Evolutionary conservation across 2,888 invertebrate species (phyloP), one percentile per base, ranked within the genome.

Genomic region (Esperia sulphurella): DNA sequence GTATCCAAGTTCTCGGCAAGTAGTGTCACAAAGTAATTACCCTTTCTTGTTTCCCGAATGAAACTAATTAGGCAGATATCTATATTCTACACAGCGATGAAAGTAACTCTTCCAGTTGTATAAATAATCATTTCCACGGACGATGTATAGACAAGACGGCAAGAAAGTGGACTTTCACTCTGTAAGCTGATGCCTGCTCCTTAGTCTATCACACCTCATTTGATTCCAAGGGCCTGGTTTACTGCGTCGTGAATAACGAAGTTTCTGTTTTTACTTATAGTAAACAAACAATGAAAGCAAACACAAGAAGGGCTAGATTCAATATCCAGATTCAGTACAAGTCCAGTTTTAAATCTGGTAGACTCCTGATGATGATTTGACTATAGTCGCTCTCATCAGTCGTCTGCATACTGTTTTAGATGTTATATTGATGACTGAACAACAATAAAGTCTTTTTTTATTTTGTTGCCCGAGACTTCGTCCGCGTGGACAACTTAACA

Each of bases 81-180:
- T 31, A 31, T 1, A 31, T 4, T 10, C 31, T 31, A 31, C 31
- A 31, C 8, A 2, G 31, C 8, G 8, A 31, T 9, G 9, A 8
- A 31, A 37, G 12, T 37, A 12, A 50, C 77, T 55, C 72, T 73
- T 83, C 85, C 57, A 84, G 80, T 54, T 45, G 51, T 48, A 51
- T 52, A 52, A 37, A 2, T 50, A 49, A 64, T 68, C 60, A 58
- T 66, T 68, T 71, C 63, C 62, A 68, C 70, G 64, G 60, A 53
- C 60, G 63, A 68, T 68, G 61, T 68, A 57, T 73, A 75, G 73
- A 80, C 78, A 76, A 72, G 73, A 64, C 71, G 62, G 71, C 59
- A 87, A 79, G 87, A 88, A 88, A 86, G 87, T 81, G 72, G 61
- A 89, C 88, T 89, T 89, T 89, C 88, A 82, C 88, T 84, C 59